Evolutionary conservation across 1,140 invertebrate species (phyloP), one percentile per base, ranked within the genome.

Genomic region (Cephus cinctus): DNA sequence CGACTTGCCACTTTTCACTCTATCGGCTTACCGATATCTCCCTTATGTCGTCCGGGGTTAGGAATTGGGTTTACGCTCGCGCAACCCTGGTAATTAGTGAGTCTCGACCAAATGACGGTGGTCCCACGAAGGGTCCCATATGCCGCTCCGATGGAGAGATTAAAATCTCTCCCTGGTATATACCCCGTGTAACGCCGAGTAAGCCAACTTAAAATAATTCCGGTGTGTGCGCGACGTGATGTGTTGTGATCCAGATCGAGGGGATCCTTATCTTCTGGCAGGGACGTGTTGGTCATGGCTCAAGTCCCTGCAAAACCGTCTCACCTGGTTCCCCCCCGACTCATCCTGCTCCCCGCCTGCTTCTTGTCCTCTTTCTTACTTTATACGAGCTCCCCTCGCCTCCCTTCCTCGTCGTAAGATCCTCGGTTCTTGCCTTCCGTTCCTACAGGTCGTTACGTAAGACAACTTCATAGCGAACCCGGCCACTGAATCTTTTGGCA

Each of bases 161-260:
- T 54, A 61, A 64, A 62, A 69, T 69, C 66, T 67, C 49, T 44
- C 45, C 40, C 48, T 43, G 50, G n/a, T n/a, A n/a, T n/a, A n/a
- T n/a, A n/a, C n/a, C n/a, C n/a, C n/a, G n/a, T n/a, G n/a, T n/a
- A n/a, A n/a, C n/a, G n/a, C n/a, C n/a, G n/a, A n/a, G n/a, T n/a
- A n/a, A n/a, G n/a, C n/a, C n/a, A n/a, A n/a, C n/a, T n/a, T n/a
- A n/a, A n/a, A n/a, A n/a, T n/a, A n/a, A n/a, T n/a, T n/a, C n/a
- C n/a, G n/a, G n/a, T n/a, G 14, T 15, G 8, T 18, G 2, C 53
- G 54, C 54, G 57, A 62, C 52, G 47, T 56, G 55, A 65, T 65
- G 63, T 55, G 60, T 69, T 56, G 58, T 59, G 63, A 69, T 69
- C 67, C 62, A 65, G 62, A 68, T 69, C 67, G 51, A 59, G 57